Evolutionary conservation across 2,888 invertebrate genomes (phyloP), one percentile per base, ranked within the genome.

Genomic region (Parnassius apollo): DNA sequence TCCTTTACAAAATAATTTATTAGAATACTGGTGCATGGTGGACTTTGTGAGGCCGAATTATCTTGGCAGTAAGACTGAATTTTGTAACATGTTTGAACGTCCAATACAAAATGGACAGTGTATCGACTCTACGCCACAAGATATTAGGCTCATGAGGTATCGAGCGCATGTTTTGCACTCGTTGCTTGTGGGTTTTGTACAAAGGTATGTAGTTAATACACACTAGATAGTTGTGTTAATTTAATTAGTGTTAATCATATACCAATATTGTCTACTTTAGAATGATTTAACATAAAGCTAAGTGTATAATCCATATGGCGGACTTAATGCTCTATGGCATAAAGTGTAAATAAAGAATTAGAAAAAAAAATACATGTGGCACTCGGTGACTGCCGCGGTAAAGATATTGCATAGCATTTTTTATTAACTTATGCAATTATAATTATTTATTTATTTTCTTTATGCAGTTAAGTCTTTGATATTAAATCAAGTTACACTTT

Each of bases 61-160:
- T 86, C 93, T 99, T 49, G 99, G 99, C 65, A 97, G 97, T 25
- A 98, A 98, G 84, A 97, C 98, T 0, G 98, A 99, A 85, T 99
- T 99, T 84, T 96, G 97, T 77, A 98, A 99, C 82, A 99, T 99
- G 98, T 99, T 99, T 82, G 99, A 99, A 81, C 93, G 98, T 12
- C 99, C 99, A 0, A 99, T 99, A 73, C 98, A 97, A 86, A 99
- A 99, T 83, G 99, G 99, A 0, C 99, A 99, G 86, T 99, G 99
- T 85, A 96, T 97, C 48, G 99, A 99, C 85, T 98, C 98, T 18
- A 99, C 99, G 0, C 96, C 97, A 0, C 95, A 96, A 72, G 99
- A 99, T 81, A 96, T 97, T 65, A 94, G 97, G 72, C 90, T 99
- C 11, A 99, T 99, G 98, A 92, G 98, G 58, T 98, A 98, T 78